Evolutionary conservation across 2,797 vertebrate genomes (phyloP).

Genomic region (Miichthys miiuy): DNA sequence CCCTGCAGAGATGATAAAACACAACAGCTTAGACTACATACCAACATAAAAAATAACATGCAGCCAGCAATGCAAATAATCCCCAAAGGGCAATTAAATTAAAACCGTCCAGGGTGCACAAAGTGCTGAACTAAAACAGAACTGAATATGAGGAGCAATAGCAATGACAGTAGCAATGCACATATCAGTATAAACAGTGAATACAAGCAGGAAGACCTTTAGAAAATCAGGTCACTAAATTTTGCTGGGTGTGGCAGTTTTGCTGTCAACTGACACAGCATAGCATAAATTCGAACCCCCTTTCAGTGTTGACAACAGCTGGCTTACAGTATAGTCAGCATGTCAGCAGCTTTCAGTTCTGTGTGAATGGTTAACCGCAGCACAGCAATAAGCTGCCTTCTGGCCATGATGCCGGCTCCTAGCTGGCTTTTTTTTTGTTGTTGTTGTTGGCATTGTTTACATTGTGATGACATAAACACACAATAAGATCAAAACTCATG

Average conservation of each 20-base stretch:
- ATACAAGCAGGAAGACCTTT: conserved; percentile 17
- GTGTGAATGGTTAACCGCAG: conserved; percentile 1
- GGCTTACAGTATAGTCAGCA: conserved; percentile 30
- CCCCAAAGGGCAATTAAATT: conserved; percentile 9
- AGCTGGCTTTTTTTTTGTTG: conserved; percentile 4
- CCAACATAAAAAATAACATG: conserved; percentile 12
- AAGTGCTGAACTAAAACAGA: neutral
- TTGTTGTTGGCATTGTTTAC: neutral
- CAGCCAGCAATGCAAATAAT: conserved; percentile 5
- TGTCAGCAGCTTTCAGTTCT: conserved; percentile 41
- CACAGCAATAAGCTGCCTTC: neutral
- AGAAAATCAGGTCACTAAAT: conserved; percentile 30
- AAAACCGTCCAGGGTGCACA: neutral
- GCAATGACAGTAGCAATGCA: neutral
- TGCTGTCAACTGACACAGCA: conserved; percentile 30
- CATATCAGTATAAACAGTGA: conserved; percentile 4
- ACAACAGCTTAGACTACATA: neutral
- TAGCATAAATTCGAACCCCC: conserved; percentile 22
- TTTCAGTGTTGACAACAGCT: conserved; percentile 43
- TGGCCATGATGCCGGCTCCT: neutral
- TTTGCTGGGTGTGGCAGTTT: conserved; percentile 30
- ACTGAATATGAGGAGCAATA: conserved; percentile 10
- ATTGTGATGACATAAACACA: neutral
- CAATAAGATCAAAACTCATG: neutral
- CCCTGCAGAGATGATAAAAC: neutral